Evolutionary conservation across 2,888 invertebrate genomes (phyloP), one percentile per base, ranked within the genome.

Genomic region (Fabriciana adippe): DNA sequence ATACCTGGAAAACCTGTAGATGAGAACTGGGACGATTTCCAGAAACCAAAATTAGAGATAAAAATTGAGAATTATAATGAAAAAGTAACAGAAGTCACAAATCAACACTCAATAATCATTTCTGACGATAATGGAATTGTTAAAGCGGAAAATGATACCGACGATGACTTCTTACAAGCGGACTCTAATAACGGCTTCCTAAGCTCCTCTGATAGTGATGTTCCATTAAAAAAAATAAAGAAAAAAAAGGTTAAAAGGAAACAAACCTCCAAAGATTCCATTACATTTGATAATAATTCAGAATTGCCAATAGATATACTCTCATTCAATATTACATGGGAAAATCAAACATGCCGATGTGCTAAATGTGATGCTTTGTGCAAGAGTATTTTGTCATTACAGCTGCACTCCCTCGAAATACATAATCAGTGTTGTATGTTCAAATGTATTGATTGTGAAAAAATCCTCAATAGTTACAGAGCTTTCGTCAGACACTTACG

Each of bases 361-460:
- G 90, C 87, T 0, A 81, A 80, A 47, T 92, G 92, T 48, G 90
- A 91, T 66, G 90, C 90, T 0, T 83, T 87, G 45, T 92, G 89
- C 66, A 88, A 88, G 62, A 90, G 87, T 56, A 78, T 90, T 5
- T 76, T 82, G 18, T 87, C 86, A 0, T 66, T 92, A 60, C 82
- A 89, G 57, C 80, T 92, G 1, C 92, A 92, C 73, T 85, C 90
- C 0, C 55, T 89, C 53, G 87, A 92, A 77, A 91, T 90, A 72
- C 92, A 92, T 66, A 73, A 81, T 0, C 78, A 77, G 6, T 92
- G 92, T 70, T 89, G 89, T 48, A 69, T 80, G 0, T 91, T 90
- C 62, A 92, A 92, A 72, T 92, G 92, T 70, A 81, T 86, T 0
- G 88, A 90, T 4, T 92, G 92, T 1, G 78, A 80, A 1, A 90